Evolutionary conservation across 2,797 vertebrate genomes (phyloP), one percentile per base, ranked within the genome.

Genomic region (Hyperoplus immaculatus): DNA sequence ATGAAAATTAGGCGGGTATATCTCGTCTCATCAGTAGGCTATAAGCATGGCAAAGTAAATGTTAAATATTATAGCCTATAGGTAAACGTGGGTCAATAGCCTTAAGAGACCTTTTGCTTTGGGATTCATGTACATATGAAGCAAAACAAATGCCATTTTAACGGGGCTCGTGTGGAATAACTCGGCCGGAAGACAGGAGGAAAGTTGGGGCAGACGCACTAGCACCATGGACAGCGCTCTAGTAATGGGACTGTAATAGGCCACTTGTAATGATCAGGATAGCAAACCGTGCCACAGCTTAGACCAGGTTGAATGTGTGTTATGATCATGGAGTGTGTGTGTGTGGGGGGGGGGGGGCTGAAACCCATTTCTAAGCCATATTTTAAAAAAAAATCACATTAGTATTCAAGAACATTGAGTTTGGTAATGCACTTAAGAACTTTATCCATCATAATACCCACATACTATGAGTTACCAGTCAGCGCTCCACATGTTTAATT

Each of bases 221-320:
- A 88, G 84, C 73, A 88, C 84, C 82, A 78, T 46, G 84, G 77
- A 81, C 59, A 88, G 86, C 66, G 67, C 69, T 29, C 8, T 50
- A 42, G 8, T 8, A 0, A 21, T 16, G 6, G 42, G 6, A 41
- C 47, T 21, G 41, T 39, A 13, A 5, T 8, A 16, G n/a, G 6
- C 15, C 16, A 9, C 1, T 10, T 16, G 29, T 1, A 6, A 1
- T 36, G 18, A 12, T 36, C 1, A 49, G 57, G 29, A 12, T 2
- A 42, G 8, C 10, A 38, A 1, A 10, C 8, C 0, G 4, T 15
- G 42, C 12, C 49, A 45, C 41, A 49, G 4, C 14, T 16, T 16
- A 16, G 6, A 41, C 43, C 1, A 6, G 47, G 29, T 51, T 8
- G 15, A 4, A 62, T 51, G 8, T 12, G 43, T 43, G 47, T 67